phyloP scores from a whole-genome alignment of 2,888 invertebrate genomes.

The Athetis lepigone region DNA sequence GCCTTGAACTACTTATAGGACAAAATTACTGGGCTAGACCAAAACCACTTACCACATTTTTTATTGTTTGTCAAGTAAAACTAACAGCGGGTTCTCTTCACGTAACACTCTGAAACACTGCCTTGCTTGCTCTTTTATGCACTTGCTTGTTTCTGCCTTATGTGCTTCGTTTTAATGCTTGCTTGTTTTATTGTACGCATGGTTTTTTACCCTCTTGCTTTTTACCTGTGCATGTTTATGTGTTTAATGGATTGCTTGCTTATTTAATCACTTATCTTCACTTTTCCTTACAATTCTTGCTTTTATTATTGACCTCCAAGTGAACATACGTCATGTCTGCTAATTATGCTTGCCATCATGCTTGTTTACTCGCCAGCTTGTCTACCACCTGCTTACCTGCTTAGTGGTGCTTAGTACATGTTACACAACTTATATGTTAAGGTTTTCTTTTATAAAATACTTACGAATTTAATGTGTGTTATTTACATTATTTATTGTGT shows the following conservation, averaged over 20 bases:
- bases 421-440: not conserved
- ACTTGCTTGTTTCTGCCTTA: constrained; percentile 17
- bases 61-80: constrained; percentile 19
- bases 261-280: constrained; percentile 8
- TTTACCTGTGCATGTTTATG: constrained; percentile 12
- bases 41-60: constrained; percentile 16
- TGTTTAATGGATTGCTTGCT: constrained; percentile 15
- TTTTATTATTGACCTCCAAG: constrained; percentile 1
- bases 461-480: not conserved
- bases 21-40: constrained; percentile 10
- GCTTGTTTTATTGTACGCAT: not conserved
- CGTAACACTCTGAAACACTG: constrained; percentile 30
- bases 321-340: constrained; percentile 11
- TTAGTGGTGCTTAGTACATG: constrained; percentile 46
- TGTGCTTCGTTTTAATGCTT: not conserved
- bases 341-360: constrained; percentile 21
- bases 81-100: constrained; percentile 10
- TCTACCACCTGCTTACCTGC: constrained; percentile 4
- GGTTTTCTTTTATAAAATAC: no score
- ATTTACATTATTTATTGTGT: not conserved
- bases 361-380: constrained; percentile 9
- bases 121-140: constrained; percentile 29
- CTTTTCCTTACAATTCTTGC: constrained; percentile 1
- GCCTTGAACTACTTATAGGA: constrained; percentile 12
- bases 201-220: not conserved